Base-by-base conservation (phyloP, 1,140 invertebrate species). In the Procambarus clarkii region DNA sequence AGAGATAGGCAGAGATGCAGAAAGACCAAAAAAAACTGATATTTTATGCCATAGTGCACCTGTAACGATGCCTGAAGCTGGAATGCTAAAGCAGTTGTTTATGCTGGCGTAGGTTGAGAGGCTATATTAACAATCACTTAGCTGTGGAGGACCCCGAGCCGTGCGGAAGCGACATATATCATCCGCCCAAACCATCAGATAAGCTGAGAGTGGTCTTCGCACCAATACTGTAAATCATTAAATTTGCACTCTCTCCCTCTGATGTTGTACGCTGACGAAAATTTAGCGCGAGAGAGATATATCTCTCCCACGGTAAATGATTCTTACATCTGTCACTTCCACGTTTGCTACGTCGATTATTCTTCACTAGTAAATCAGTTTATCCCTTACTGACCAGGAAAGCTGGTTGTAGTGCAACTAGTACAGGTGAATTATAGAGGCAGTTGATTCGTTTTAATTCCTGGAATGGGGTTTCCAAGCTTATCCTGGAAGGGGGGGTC, bases 231-330 rank as follows among this genome's bases (percentile, higher is more conserved):
- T 82, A 8, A 54, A 82, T 60, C 80, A 82, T 82, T 60, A 60
- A 82, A 82, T 82, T 82, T 60, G 54, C 80, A 82, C 80, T 82
- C 60, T 24, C n/a, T 11, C n/a, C 54, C 60, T 82, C 44, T 48
- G 50, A 82, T 82, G 60, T 5, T 54, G n/a, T 0, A 44, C 80
- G 18, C 24, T 54, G 21, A 82, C 60, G 80, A n/a, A 82, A 82
- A 60, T 82, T 24, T 13, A 64, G 21, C 4, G 13, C 60, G 4
- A 18, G 4, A 18, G 60, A 64, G 60, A 21, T 64, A 64, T 64
- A 21, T 18, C 60, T 18, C 60, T n/a, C 13, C 13, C 13, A 64
- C 18, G 13, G 60, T 64, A 64, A 64, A 64, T 2, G 18, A 18
- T 64, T 64, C 60, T 18, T 15, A 18, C 21, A 21, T 64, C 4